Conservation (phyloP, 1,140 invertebrate genomes). For the Dryas iulia region DNA sequence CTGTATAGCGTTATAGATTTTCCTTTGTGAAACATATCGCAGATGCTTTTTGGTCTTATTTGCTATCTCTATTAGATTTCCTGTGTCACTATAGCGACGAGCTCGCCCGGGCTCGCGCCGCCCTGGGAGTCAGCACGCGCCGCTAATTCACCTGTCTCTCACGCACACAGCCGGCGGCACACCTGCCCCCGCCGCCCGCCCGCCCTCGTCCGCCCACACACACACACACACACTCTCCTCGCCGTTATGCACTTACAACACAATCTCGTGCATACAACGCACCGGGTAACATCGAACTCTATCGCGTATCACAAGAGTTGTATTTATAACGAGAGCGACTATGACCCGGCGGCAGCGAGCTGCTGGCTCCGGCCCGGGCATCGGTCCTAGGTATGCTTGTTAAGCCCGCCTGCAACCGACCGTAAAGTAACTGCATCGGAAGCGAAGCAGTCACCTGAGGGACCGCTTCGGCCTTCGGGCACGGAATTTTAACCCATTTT, state of each 20-base stretch:
- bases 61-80: conserved; percentile 53
- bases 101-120: conserved; percentile 51
- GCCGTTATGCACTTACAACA: conserved; percentile 53
- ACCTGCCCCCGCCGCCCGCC: conserved; percentile 30
- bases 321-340: conserved; percentile 26
- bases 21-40: conserved; percentile 9
- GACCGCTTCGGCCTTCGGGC: conserved; percentile 34
- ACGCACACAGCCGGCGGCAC: conserved; percentile 45
- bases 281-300: conserved; percentile 40
- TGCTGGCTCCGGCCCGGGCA: conserved; percentile 48
- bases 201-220: conserved; percentile 37
- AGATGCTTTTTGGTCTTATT: conserved; percentile 48
- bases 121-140: conserved; percentile 46
- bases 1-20: conserved; percentile 9
- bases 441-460: conserved; percentile 54
- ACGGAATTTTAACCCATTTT: conserved; percentile 44
- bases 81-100: conserved; percentile 61
- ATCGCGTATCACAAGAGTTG: conserved; percentile 40
- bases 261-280: conserved; percentile 42
- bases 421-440: conserved; percentile 58
- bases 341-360: conserved; percentile 16
- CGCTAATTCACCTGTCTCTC: conserved; percentile 61
- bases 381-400: conserved; percentile 54
- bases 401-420: conserved; percentile 52
- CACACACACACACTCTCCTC: conserved; percentile 52